Evolutionary conservation across 1,140 invertebrate species (phyloP).

Genomic region (Aphidius gifuensis): DNA sequence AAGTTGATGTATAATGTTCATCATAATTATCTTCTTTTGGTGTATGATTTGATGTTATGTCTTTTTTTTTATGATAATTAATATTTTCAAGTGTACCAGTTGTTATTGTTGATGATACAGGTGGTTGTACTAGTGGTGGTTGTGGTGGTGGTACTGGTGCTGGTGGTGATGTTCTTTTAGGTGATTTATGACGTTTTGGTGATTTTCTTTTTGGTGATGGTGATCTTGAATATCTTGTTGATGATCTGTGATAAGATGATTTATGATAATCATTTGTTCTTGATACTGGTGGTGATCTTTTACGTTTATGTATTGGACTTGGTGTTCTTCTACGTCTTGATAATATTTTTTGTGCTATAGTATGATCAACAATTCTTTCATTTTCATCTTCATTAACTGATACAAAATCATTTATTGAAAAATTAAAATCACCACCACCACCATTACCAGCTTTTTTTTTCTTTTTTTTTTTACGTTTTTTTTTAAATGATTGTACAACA

Average conservation of each 20-base stretch:
- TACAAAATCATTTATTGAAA: slow-evolving; percentile 24
- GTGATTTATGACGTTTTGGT: slow-evolving; percentile 10
- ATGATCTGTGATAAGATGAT: background rate
- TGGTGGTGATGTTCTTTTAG: slow-evolving; percentile 7
- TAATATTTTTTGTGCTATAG: slow-evolving; percentile 15
- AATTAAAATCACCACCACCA: background rate
- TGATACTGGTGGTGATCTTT: slow-evolving; percentile 10
- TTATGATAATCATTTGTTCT: background rate
- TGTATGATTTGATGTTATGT: background rate
- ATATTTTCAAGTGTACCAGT: too few species aligned
- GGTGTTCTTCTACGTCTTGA: background rate
- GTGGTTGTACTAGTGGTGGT: too few species aligned
- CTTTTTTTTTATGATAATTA: too few species aligned
- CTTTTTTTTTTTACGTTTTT: slow-evolving; percentile 33
- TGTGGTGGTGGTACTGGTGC: background rate
- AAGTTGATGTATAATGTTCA: slow-evolving; percentile 24
- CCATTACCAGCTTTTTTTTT: slow-evolving; percentile 35
- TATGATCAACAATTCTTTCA: too few species aligned
- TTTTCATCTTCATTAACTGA: slow-evolving; percentile 17
- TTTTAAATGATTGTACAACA: background rate
- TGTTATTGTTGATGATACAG: too few species aligned
- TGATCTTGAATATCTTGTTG: slow-evolving; percentile 26
- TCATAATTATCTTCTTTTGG: background rate
- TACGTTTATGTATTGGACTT: slow-evolving; percentile 27
- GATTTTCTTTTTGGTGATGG: slow-evolving; percentile 26